These are phyloP conservation scores for Brachypalpus laphriformis DNA, from an alignment of 2,888 invertebrate genomes.

Conservation along the genomic window DNA sequence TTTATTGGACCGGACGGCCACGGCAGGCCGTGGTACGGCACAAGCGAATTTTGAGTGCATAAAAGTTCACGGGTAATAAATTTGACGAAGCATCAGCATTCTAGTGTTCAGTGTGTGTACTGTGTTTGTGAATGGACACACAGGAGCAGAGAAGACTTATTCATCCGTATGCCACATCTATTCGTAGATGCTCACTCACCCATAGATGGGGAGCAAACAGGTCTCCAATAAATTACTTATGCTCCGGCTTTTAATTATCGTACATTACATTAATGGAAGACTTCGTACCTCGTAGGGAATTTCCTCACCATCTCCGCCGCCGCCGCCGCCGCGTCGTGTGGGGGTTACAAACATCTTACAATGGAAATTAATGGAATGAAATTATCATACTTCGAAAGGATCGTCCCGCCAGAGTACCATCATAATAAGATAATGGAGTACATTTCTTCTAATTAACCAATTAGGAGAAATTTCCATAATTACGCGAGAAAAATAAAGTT, in stretches of 20 bases:
- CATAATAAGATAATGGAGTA: conserved; percentile 74
- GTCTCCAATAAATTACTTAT: conserved; percentile 74
- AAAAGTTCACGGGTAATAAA: conserved; percentile 74
- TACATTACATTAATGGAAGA: conserved; percentile 72
- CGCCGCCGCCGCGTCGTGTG: background rate
- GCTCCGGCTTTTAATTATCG: conserved; percentile 73
- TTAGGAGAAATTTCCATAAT: conserved; percentile 74
- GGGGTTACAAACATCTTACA: conserved; percentile 72
- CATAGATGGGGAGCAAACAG: conserved; percentile 60
- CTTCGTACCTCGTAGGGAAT: conserved; percentile 66
- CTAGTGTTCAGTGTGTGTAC: background rate
- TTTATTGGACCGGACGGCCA: too few species aligned
- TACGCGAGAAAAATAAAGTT: conserved; percentile 74
- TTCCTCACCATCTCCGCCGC: conserved; percentile 1
- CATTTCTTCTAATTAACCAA: conserved; percentile 74
- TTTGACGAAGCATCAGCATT: conserved; percentile 64
- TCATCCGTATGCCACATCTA: conserved; percentile 28
- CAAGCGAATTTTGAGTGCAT: conserved; percentile 65
- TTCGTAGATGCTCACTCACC: conserved; percentile 2
- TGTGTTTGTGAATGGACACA: conserved; percentile 19
- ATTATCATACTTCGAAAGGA: conserved; percentile 74
- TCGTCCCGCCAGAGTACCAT: conserved; percentile 71
- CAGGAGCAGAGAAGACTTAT: conserved; percentile 6
- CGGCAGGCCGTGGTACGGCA: too few species aligned
- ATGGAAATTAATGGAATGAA: conserved; percentile 74